Conservation (phyloP, 2,888 invertebrate genomes). For the Agapetus fuscipes region DNA sequence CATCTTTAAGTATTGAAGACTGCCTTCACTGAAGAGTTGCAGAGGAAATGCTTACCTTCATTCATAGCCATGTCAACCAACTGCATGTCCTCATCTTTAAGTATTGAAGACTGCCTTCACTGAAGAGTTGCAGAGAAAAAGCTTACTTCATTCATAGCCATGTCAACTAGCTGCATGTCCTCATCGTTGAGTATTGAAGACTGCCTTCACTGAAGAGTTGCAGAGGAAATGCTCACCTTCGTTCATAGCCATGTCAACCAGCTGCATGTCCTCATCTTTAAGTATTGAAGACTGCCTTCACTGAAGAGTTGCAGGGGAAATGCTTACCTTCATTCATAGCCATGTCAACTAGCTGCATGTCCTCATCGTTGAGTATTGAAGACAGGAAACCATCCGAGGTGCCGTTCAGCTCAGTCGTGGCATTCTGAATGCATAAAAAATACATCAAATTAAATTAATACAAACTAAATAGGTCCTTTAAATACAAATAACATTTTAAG, state of each 20-base stretch:
- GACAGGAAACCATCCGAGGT: conserved; percentile 80
- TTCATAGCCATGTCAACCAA: conserved; percentile 89
- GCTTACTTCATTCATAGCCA: no score
- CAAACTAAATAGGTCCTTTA: no score
- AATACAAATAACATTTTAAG: no score
- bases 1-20: conserved; percentile 80
- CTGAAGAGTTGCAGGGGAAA: no score
- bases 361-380: conserved; percentile 81
- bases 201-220: no score
- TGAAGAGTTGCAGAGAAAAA: no score
- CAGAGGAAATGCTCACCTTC: no score
- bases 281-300: conserved; percentile 78
- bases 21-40: no score
- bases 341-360: conserved; percentile 86
- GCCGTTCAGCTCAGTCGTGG: conserved; percentile 58
- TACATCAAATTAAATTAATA: no score
- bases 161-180: no score
- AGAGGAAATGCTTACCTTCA: conserved; percentile 78
- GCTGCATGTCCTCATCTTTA: conserved; percentile 79
- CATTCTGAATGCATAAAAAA: conserved; percentile 35
- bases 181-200: no score
- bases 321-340: conserved; percentile 80
- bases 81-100: conserved; percentile 82
- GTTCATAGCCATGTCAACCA: conserved; percentile 88
- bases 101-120: conserved; percentile 74